phyloP scores from a whole-genome alignment of 2,113 vertebrate genomes.

The Xyliphius kryptos region DNA sequence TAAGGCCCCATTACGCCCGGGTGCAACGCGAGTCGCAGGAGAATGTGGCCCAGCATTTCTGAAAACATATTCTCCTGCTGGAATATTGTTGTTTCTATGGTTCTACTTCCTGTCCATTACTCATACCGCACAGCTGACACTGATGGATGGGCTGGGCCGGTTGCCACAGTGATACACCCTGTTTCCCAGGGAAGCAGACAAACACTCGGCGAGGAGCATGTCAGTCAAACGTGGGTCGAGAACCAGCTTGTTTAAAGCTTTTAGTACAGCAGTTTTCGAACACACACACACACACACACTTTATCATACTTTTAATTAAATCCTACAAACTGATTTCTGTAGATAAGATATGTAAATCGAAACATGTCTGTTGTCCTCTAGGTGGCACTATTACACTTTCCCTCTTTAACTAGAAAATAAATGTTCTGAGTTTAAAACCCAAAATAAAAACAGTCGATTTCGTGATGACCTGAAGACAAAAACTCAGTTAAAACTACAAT shows the following conservation, averaged over 20 bases:
- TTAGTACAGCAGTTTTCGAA: constrained; percentile 34
- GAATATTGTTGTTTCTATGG: constrained; percentile 74
- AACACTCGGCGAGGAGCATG: constrained; percentile 57
- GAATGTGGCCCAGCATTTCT: constrained; percentile 50
- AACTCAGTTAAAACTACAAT: no score
- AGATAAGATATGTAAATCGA: constrained; percentile 16
- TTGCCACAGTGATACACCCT: constrained; percentile 56
- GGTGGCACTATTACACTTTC: constrained; percentile 59
- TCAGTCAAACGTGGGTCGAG: constrained; percentile 54
- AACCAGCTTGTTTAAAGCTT: constrained; percentile 47
- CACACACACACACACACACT: constrained; percentile 29
- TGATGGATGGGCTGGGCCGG: constrained; percentile 68
- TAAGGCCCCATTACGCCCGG: constrained; percentile 39
- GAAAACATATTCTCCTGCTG: constrained; percentile 58
- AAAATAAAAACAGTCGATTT: no score
- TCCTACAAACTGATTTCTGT: constrained; percentile 13
- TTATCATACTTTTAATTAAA: constrained; percentile 8
- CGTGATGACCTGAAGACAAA: no score
- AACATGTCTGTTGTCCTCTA: constrained; percentile 47
- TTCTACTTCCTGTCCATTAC: constrained; percentile 74
- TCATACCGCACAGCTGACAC: constrained; percentile 66
- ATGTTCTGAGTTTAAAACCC: no score
- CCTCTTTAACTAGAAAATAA: no score
- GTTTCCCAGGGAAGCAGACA: constrained; percentile 72
- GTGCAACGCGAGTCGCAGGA: constrained; percentile 44